Conservation (phyloP, 1,140 invertebrate species). For the Magallana ariakensis region DNA sequence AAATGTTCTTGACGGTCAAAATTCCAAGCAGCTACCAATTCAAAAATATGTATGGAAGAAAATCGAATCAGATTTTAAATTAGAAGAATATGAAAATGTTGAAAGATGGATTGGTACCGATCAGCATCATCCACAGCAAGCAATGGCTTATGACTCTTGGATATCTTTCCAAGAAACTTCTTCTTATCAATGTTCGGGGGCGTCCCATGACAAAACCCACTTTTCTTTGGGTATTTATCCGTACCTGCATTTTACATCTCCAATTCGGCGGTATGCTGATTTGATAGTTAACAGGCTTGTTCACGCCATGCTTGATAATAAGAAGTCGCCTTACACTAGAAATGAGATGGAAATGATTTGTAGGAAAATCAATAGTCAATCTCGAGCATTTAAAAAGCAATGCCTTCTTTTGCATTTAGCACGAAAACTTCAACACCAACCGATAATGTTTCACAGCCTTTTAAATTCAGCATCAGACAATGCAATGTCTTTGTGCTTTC, state of each 20-base stretch:
- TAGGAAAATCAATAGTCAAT: constrained; percentile 53
- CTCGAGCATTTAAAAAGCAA: constrained; percentile 54
- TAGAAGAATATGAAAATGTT: constrained; percentile 4
- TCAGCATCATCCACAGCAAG: constrained; percentile 57
- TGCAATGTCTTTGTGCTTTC: constrained; percentile 47
- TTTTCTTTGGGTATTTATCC: constrained; percentile 54
- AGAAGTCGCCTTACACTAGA: constrained; percentile 40
- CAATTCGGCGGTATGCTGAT: constrained; percentile 60
- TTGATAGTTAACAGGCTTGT: constrained; percentile 56
- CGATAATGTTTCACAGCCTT: constrained; percentile 50
- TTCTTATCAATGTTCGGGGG: constrained; percentile 57
- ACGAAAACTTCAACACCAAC: constrained; percentile 49
- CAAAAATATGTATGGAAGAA: constrained; percentile 47
- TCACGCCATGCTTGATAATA: constrained; percentile 45
- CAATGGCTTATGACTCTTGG: constrained; percentile 54
- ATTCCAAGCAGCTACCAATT: constrained; percentile 19
- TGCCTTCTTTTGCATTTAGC: constrained; percentile 54
- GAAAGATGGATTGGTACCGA: constrained; percentile 43
- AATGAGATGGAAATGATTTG: constrained; percentile 57
- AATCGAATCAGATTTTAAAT: background rate
- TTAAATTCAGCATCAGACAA: constrained; percentile 51
- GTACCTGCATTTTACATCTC: constrained; percentile 62
- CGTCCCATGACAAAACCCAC: constrained; percentile 40
- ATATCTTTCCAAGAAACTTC: constrained; percentile 58
- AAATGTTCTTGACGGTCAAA: constrained; percentile 15